These are phyloP conservation scores for Melanostoma scalare DNA, from an alignment of 2,888 invertebrate species.

Conservation along the genomic window DNA sequence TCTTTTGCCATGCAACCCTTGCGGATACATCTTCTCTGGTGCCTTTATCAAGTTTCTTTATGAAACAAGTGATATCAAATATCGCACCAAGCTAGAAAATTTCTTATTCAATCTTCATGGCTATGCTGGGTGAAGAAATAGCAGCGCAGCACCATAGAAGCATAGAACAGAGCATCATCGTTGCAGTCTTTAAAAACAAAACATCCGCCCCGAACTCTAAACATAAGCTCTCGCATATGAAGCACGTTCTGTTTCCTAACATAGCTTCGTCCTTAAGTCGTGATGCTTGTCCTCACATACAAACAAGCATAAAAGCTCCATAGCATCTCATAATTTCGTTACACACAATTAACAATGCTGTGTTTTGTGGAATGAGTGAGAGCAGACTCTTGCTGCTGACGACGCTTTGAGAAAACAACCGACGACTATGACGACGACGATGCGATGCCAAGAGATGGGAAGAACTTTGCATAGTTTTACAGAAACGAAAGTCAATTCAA, in stretches of 20 bases:
- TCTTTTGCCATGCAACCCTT: conserved; percentile 12
- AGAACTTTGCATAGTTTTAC: conserved; percentile 67
- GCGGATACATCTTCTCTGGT: conserved; percentile 32
- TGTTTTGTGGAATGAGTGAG: conserved; percentile 23
- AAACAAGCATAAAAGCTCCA: conserved; percentile 32
- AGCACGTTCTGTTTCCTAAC: conserved; percentile 20
- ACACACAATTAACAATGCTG: conserved; percentile 79
- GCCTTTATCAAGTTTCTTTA: conserved; percentile 67
- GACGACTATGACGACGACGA: conserved; percentile 7
- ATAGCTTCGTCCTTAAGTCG: conserved; percentile 43
- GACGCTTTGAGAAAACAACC: background rate
- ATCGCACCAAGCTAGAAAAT: conserved; percentile 54
- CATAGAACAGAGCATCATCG: conserved; percentile 8
- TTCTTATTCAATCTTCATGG: conserved; percentile 35
- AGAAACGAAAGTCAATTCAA: conserved; percentile 70
- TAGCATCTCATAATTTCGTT: conserved; percentile 78
- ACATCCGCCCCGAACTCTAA: background rate
- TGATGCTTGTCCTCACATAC: conserved; percentile 1
- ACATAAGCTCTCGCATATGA: background rate
- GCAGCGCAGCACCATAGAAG: background rate
- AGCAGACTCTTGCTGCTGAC: background rate
- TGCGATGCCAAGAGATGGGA: background rate
- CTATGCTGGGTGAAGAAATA: conserved; percentile 36
- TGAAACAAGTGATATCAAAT: conserved; percentile 64
- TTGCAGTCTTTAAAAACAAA: conserved; percentile 39